A percentile compares a stretch with the other conserved stretches of the same genome.
Evolutionary conservation across 1,140 invertebrate genomes (phyloP).

Genomic region (Papilio polytes): DNA sequence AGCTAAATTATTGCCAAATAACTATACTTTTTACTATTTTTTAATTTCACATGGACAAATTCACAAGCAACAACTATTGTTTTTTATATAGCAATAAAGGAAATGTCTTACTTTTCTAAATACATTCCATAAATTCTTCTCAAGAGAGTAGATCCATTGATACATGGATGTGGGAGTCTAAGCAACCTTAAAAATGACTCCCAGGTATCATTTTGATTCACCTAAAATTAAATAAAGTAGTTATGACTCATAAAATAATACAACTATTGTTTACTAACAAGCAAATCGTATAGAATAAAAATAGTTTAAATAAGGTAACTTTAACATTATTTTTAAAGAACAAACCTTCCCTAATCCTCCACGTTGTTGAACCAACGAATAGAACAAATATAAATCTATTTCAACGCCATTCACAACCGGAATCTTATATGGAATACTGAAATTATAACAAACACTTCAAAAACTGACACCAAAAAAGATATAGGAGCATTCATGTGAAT

Average conservation of each 20-base stretch:
- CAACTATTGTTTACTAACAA: conserved; percentile 75
- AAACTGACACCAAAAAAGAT: neutral
- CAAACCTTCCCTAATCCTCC: conserved; percentile 97
- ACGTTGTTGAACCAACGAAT: conserved; percentile 94
- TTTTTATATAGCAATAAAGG: conserved; percentile 36
- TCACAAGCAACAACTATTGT: neutral
- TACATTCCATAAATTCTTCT: conserved; percentile 95
- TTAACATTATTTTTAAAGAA: neutral
- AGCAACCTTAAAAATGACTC: conserved; percentile 91
- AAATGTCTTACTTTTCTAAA: conserved; percentile 83
- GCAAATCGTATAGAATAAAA: neutral
- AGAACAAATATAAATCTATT: conserved; percentile 95
- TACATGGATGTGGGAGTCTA: conserved; percentile 90
- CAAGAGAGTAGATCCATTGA: conserved; percentile 93
- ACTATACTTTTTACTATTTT: too few species aligned
- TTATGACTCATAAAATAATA: conserved; percentile 78
- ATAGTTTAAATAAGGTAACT: neutral
- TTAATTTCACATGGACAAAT: too few species aligned
- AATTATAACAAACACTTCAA: conserved; percentile 52
- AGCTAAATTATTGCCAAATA: too few species aligned
- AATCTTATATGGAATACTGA: conserved; percentile 70
- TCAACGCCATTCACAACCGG: conserved; percentile 95
- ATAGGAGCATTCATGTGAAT: neutral
- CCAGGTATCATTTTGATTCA: conserved; percentile 94
- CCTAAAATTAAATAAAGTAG: conserved; percentile 84